Evolutionary conservation across 2,113 vertebrate genomes (phyloP), one percentile per base, ranked within the genome.

Genomic region (Centrocercus urophasianus): DNA sequence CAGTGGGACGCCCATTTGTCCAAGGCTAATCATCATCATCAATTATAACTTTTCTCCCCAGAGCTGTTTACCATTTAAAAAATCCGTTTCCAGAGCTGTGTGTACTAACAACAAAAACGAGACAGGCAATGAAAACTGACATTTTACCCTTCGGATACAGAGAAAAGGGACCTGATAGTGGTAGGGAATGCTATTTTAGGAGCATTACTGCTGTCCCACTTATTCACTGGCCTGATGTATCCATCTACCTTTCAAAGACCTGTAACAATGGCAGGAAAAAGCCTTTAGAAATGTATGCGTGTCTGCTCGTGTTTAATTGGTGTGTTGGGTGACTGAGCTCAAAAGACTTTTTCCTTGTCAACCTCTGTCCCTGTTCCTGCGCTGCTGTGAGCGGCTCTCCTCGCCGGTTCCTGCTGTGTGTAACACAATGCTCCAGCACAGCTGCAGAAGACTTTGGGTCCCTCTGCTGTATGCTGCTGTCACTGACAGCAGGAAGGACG

Each of bases 161-260:
- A 73, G 50, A 74, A 91, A 47, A 74, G 64, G 34, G 9, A 63
- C 67, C 82, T 94, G 3, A 91, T 77, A 89, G 87, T 85, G 75
- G 54, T 38, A 88, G 47, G 36, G 21, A 42, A 83, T 90, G 89
- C 93, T 90, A 80, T 94, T 95, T 88, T 65, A 83, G 88, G 45
- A 88, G 32, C 17, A 1, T 88, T 88, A 52, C 60, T 72, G n/a
- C 60, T 91, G 96, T 86, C 93, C 93, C 83, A 93, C 73, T 95
- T 95, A 93, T 30, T 80, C 93, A 73, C 56, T 74, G 82, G 21
- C 70, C 82, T 69, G 82, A 95, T 95, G 76, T 76, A 90, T 96
- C 72, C 85, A 15, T 83, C 42, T n/a, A 6, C 78, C 72, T 86
- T 90, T 93, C 66, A 93, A 18, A 90, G 72, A 27, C 34, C 79